phyloP scores from a whole-genome alignment of 1,140 invertebrate genomes.

The Nephila pilipes region DNA sequence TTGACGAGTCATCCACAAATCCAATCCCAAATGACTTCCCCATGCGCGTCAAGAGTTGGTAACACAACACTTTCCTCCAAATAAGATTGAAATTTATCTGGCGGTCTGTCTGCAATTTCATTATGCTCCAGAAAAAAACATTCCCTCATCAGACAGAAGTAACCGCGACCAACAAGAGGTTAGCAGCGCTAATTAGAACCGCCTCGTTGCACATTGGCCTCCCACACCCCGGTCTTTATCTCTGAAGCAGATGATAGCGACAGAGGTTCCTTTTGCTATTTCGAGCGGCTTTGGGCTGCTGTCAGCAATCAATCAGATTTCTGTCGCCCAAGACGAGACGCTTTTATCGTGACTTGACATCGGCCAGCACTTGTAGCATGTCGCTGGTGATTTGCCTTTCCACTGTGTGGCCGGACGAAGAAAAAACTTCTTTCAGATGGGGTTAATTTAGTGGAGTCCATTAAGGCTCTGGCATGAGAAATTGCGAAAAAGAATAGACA shows the following conservation, averaged over 20 bases:
- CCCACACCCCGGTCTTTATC: slow-evolving; percentile 35
- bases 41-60: slow-evolving; percentile 57
- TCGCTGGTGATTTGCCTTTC: slow-evolving; percentile 7
- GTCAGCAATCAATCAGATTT: slow-evolving; percentile 60
- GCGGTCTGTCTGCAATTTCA: slow-evolving; percentile 62
- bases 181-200: slow-evolving; percentile 70
- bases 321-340: slow-evolving; percentile 54
- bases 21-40: slow-evolving; percentile 49
- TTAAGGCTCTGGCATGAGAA: background rate
- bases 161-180: slow-evolving; percentile 71
- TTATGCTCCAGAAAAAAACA: slow-evolving; percentile 21
- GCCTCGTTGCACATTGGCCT: slow-evolving; percentile 68
- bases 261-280: slow-evolving; percentile 35
- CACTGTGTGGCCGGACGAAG: background rate
- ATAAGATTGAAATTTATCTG: slow-evolving; percentile 63
- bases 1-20: slow-evolving; percentile 16
- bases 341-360: slow-evolving; percentile 48
- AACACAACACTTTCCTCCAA: slow-evolving; percentile 62
- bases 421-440: slow-evolving; percentile 15
- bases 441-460: slow-evolving; percentile 35
- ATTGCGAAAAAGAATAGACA: background rate
- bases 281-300: slow-evolving; percentile 45
- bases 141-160: slow-evolving; percentile 46
- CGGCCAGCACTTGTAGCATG: slow-evolving; percentile 33
- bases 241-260: slow-evolving; percentile 36